Base-by-base conservation (phyloP, 1,140 invertebrate species). In the Nixonia krombeini region DNA sequence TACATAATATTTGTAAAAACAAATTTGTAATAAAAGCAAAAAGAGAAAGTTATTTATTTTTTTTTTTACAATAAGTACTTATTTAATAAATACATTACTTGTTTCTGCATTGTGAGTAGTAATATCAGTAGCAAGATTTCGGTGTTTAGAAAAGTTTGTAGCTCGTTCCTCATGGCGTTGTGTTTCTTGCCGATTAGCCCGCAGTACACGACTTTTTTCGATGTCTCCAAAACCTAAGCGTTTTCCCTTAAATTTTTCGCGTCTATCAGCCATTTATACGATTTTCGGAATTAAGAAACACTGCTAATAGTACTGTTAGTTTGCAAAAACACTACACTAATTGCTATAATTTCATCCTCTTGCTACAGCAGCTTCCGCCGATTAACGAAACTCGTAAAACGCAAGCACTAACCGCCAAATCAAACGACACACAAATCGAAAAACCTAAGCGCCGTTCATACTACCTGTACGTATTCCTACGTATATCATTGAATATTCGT, bases 181-280 rank as follows among this genome's bases (percentile, higher is more conserved):
- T 23, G 51, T 21, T 5, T 58, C 33, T 0, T 57, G 16, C 0
- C 50, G 33, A 17, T 25, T 15, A 0, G 50, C 25, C 0, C 73
- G 59, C 8, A 59, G 5, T 21, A 46, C 2, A 1, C 72, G 62
- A 10, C 15, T 28, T 0, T 35, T 12, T 1, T 35, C 23, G 2
- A 10, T 1, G 4, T 70, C 31, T 0, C 21, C 49, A 13, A 61
- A 59, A 13, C 56, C 44, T 0, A 7, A 3, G 2, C 46, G 10
- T 5, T 53, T 44, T 28, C 35, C 33, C 12, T 73, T 74, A 13
- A 68, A 71, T 15, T 50, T 31, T 10, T 16, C 29, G 13, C 28
- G 12, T 7, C 28, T 9, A 18, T 47, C 31, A n/a, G 45, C 29
- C 45, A 47, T 47, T 47, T 2, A 21, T 21, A 23, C n/a, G 17